Evolutionary conservation across 2,888 invertebrate genomes (phyloP), one percentile per base, ranked within the genome.

Genomic region (Machimus rusticus): DNA sequence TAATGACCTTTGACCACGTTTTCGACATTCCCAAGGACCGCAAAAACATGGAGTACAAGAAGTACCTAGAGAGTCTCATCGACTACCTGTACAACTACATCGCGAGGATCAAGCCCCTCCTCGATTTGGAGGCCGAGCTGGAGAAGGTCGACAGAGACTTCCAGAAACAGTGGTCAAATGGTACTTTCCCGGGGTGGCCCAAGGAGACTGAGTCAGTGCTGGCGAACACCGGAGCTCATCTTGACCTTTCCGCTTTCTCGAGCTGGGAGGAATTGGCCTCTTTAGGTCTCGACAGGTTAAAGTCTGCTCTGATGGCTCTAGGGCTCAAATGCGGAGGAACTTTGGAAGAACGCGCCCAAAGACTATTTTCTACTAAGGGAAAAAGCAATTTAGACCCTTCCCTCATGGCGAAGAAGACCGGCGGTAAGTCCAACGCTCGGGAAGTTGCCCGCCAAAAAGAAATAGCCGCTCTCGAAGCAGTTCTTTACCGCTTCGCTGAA

Each of bases 271-370:
- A 99, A 93, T 93, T 99, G 89, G 99, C 99, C 0, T 99, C 99
- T 0, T 94, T 99, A 3, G 99, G 99, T 28, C 93, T 99, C 90
- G 99, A 99, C 94, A 95, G 99, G 91, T 94, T 99, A 55, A 99
- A 99, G 92, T 99, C 99, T 0, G 99, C 99, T 0, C 93, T 99
- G 16, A 97, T 99, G 96, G 99, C 99, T 5, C 93, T 99, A 23
- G 98, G 98, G 0, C 94, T 99, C 1, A 99, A 99, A 93, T 99
- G 99, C 93, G 99, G 99, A 87, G 99, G 99, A 1, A 99, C 99
- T 5, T 93, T 99, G 85, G 99, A 99, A 93, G 99, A 99, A 93
- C 94, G 99, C 90, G 99, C 99, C 0, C 98, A 99, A 92, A 95
- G 99, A 89, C 94, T 99, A 89, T 99, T 99, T 92, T 96, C 96